Evolutionary conservation across 2,113 vertebrate genomes (phyloP).

Genomic region (Brachyhypopomus occidentalis): DNA sequence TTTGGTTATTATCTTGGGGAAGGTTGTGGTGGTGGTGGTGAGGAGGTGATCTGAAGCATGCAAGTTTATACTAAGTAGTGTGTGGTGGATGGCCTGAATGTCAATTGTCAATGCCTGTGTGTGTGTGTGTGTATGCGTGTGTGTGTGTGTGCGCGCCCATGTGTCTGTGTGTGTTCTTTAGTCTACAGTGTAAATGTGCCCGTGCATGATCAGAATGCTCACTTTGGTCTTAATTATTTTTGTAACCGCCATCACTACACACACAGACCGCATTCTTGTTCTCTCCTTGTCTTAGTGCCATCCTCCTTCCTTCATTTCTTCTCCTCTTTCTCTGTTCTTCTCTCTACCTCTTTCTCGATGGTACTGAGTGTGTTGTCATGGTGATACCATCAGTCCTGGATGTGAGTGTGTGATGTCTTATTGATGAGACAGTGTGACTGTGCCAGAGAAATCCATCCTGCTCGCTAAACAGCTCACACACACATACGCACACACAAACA

Average conservation of each 20-base stretch:
- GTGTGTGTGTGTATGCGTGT: constrained; percentile 8
- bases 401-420: constrained; percentile 61
- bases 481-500: background rate
- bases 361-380: constrained; percentile 58
- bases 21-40: background rate
- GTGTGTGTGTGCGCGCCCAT: background rate
- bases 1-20: constrained; percentile 26
- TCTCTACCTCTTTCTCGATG: constrained; percentile 42
- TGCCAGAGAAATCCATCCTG: constrained; percentile 56
- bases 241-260: background rate
- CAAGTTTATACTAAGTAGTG: constrained; percentile 5
- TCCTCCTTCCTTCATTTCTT: constrained; percentile 30
- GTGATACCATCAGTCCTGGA: constrained; percentile 57
- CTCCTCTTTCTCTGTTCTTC: constrained; percentile 30
- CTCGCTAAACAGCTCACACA: constrained; percentile 48
- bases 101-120: constrained; percentile 1
- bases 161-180: background rate
- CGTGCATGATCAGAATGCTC: background rate
- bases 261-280: background rate
- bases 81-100: constrained; percentile 38
- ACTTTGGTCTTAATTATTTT: constrained; percentile 7
- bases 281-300: background rate
- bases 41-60: background rate
- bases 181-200: background rate
- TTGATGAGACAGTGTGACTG: constrained; percentile 62